These are phyloP conservation scores for Thereva unica DNA, from an alignment of 2,888 invertebrate species.

Conservation along the genomic window DNA sequence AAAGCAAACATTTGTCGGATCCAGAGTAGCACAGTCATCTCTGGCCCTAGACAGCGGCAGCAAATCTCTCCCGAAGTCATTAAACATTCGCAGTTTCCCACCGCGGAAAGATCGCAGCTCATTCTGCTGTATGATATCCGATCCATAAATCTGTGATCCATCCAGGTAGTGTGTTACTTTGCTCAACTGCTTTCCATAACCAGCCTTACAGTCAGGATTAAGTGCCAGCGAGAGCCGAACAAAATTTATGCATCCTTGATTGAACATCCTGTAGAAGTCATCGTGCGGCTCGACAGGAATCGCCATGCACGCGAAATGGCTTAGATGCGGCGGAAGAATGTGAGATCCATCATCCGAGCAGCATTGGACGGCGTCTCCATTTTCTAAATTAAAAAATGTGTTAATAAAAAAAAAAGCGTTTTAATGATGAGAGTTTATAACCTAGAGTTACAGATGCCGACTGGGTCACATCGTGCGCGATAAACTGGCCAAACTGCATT, in stretches of 20 bases:
- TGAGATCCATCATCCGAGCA: conserved; percentile 66
- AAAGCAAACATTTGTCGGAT: conserved; percentile 68
- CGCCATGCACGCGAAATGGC: conserved; percentile 73
- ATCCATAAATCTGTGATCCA: conserved; percentile 76
- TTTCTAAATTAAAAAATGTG: conserved; percentile 58
- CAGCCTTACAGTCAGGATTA: conserved; percentile 67
- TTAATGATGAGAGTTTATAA: conserved; percentile 54
- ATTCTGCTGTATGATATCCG: conserved; percentile 62
- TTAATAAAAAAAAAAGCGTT: background rate
- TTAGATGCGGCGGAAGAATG: conserved; percentile 60
- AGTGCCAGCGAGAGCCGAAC: conserved; percentile 72
- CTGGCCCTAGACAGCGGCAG: conserved; percentile 67
- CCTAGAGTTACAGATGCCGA: conserved; percentile 71
- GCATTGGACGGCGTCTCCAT: conserved; percentile 73
- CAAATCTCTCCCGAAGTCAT: conserved; percentile 68
- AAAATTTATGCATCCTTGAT: conserved; percentile 72
- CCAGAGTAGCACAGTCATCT: conserved; percentile 67
- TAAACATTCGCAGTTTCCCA: conserved; percentile 68
- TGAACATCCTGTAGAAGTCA: conserved; percentile 63
- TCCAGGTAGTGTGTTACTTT: conserved; percentile 73
- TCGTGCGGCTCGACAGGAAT: conserved; percentile 66
- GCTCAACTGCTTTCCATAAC: conserved; percentile 71
- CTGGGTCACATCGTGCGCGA: conserved; percentile 75
- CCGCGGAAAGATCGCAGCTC: conserved; percentile 64
- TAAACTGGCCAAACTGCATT: conserved; percentile 81